Base-by-base conservation (phyloP, 2,113 vertebrate genomes). In the Trichomycterus rosablanca region DNA sequence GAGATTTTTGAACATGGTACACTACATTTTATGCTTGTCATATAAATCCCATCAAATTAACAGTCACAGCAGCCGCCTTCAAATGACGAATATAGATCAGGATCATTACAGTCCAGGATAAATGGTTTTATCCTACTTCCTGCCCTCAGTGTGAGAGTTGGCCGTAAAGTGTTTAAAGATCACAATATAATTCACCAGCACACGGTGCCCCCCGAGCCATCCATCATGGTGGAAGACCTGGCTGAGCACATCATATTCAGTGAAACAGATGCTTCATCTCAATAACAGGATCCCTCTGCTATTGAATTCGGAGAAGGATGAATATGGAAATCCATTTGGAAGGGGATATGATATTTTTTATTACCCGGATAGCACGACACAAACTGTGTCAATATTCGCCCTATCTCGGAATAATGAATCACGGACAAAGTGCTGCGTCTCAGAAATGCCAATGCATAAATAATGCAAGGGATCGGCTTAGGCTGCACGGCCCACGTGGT, bases 391-490 rank as follows among this genome's bases (percentile, higher is more conserved):
- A 73, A 72, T 66, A 67, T 63, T 30, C 53, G 24, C 7, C 40
- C 58, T 62, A 48, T 72, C 50, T 61, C 19, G 48, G 67, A 40
- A 75, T 82, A 79, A 83, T 86, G 84, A 85, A 87, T 82, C 78
- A 77, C 67, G 56, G 69, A 80, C 67, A 54, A 70, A 76, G 74
- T 72, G 39, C 51, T 68, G 67, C 66, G 77, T 83, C 76, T 80
- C 76, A 70, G 50, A 76, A 74, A 80, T 77, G 71, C 75, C 80
- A 74, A 76, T 83, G 80, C 78, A 86, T 87, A 83, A 85, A 84
- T 84, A 86, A 83, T 74, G 62, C 68, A 74, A 51, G 42, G 37
- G 45, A 28, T 22, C 30, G 53, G 49, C 37, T 37, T 52, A 55
- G 71, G 72, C 68, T 66, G 63, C 66, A 71, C 51, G 55, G 71